Conservation (phyloP, 2,113 vertebrate genomes). For the Dasyprocta punctata region DNA sequence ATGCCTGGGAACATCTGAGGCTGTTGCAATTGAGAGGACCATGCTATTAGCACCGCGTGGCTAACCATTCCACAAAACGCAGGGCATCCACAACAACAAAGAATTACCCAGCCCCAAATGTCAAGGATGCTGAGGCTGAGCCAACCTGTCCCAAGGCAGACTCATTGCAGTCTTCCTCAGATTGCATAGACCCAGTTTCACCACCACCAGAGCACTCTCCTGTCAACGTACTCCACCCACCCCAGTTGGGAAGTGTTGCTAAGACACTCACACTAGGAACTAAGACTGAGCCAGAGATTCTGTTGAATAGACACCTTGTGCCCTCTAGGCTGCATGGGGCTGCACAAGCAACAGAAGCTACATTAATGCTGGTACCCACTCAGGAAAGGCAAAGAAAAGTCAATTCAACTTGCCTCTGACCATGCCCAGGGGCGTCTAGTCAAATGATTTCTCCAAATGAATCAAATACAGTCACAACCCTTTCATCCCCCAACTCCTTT, state of each 20-base stretch:
- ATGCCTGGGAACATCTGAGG: not conserved
- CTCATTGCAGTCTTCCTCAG: not conserved
- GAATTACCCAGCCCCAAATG: rapidly evolving
- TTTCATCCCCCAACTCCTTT: not conserved
- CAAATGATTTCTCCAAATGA: not conserved
- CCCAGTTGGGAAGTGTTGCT: not conserved
- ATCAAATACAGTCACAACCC: rapidly evolving
- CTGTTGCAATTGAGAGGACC: not conserved
- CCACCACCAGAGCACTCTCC: rapidly evolving
- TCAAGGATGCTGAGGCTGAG: rapidly evolving
- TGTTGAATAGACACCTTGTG: not conserved
- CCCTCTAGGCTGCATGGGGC: not conserved
- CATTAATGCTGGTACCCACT: rapidly evolving
- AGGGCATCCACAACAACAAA: not conserved
- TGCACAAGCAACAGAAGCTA: not conserved
- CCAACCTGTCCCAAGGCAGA: not conserved
- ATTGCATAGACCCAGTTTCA: too few relatives aligned
- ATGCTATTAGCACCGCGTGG: not conserved
- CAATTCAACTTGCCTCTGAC: not conserved
- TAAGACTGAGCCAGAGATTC: not conserved
- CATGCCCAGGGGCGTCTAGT: not conserved
- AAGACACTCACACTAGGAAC: not conserved
- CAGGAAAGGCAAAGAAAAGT: not conserved
- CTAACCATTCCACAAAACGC: not conserved
- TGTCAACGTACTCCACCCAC: not conserved